Evolutionary conservation across 1,140 invertebrate genomes (phyloP), one percentile per base, ranked within the genome.

Genomic region (Drosophila funebris): DNA sequence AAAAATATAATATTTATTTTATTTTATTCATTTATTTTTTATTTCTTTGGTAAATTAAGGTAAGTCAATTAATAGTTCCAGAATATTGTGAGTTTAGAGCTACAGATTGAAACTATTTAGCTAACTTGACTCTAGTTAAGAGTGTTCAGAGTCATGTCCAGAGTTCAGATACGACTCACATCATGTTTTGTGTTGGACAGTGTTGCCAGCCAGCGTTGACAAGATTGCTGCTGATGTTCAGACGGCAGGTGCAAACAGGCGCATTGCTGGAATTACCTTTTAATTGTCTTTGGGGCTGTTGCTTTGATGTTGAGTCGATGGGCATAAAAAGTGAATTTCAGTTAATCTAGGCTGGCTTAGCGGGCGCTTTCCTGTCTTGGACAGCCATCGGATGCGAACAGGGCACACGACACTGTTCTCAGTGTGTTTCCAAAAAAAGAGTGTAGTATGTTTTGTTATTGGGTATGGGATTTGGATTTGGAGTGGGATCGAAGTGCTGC

Each of bases 201-300:
- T 78, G 79, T 71, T 56, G 36, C 29, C 60, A 71, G 44, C 27
- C 31, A 41, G 5, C 43, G 75, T 69, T 83, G 75, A 78, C 79
- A 75, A 71, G 52, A 44, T 58, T 73, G 70, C 58, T 50, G 72
- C 29, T 77, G 79, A 83, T 83, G 77, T 67, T 48, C 77, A 58
- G 71, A 36, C 79, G 75, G 79, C 79, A 83, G 79, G 79, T 83
- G 79, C 79, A 83, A 83, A 61, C 75, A 75, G 69, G 31, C 78
- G 74, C 78, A 82, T 83, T 66, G 74, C 64, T 83, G 63, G 78
- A 78, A 82, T 83, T 63, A 79, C 61, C 31, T 83, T 82, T 82
- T 82, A 82, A 82, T 82, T 82, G 78, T 83, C 64, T 62, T 43
- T 37, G 48, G 27, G 13, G 22, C 44, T 46, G 37, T 36, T 41